phyloP scores from a whole-genome alignment of 2,113 vertebrate genomes.

The Hemiprocne comata region DNA sequence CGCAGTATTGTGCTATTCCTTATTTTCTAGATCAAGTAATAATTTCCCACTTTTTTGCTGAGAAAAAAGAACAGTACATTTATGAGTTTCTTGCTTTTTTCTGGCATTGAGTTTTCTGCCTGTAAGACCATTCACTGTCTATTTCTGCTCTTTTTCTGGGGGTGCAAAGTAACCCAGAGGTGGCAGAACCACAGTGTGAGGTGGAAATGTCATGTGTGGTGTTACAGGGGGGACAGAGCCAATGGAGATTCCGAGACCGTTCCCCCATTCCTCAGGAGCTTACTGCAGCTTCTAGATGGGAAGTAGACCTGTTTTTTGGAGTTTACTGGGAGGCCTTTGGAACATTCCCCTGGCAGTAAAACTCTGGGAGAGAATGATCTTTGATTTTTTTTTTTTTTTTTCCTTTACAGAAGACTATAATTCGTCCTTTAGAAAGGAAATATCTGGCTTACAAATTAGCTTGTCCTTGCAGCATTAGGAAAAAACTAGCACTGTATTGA shows the following conservation, averaged over 20 bases:
- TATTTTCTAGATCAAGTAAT: not conserved
- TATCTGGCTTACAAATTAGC: constrained; percentile 15
- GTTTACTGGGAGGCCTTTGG: not conserved
- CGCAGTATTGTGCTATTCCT: not conserved
- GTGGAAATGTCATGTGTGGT: fast-evolving
- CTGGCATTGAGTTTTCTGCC: not conserved
- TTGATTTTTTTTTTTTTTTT: not conserved
- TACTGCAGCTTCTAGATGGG: not conserved
- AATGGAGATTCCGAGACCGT: not conserved
- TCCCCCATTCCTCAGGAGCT: not conserved
- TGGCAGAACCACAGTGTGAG: too few relatives aligned
- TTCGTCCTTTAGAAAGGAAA: not conserved
- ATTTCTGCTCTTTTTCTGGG: not conserved
- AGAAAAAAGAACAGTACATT: not conserved
- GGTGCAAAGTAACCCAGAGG: not conserved
- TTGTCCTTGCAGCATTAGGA: constrained; percentile 35
- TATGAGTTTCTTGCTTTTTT: not conserved
- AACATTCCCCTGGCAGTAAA: not conserved
- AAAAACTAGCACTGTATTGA: constrained; percentile 25
- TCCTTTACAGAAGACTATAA: not conserved
- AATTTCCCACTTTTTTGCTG: not conserved
- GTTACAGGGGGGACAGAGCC: not conserved
- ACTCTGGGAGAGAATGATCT: fast-evolving
- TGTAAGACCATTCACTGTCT: not conserved
- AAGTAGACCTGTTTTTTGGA: not conserved